A percentile compares a stretch with the other conserved stretches of the same genome.
Evolutionary conservation across 2,113 vertebrate genomes (phyloP).

Genomic region (Paedocypris sp.): DNA sequence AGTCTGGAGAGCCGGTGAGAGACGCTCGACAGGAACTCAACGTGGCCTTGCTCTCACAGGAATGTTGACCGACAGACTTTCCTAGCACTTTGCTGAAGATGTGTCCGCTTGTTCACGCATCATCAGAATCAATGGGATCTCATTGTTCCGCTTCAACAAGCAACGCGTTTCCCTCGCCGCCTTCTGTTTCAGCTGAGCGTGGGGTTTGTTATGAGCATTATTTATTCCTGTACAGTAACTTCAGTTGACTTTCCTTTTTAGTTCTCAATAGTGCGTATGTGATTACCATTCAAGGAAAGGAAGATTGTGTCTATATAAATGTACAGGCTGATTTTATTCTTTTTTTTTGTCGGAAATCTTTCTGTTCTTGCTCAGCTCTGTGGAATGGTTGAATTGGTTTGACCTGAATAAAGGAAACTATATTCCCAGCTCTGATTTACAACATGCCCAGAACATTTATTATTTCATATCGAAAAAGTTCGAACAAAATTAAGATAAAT

Average conservation of each 20-base stretch:
- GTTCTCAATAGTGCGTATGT: conserved; percentile 31
- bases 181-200: neutral
- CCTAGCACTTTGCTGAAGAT: neutral
- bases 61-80: conserved; percentile 43
- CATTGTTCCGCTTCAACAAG: neutral
- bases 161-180: neutral
- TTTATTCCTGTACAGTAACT: conserved; percentile 17
- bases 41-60: conserved; percentile 13
- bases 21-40: conserved; percentile 35
- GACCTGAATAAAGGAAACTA: conserved; percentile 20
- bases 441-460: no score
- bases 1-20: conserved; percentile 79
- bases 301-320: conserved; percentile 54
- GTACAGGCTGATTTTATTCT: conserved; percentile 46
- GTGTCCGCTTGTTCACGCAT: no score
- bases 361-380: neutral
- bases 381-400: conserved; percentile 10
- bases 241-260: conserved; percentile 11
- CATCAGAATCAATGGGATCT: no score
- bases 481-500: no score
- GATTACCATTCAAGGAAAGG: conserved; percentile 4
- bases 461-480: no score
- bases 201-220: conserved; percentile 1
- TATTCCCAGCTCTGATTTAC: no score
- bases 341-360: neutral